These are phyloP conservation scores for Rhinogobius similis DNA, from an alignment of 2,113 vertebrate genomes.

Conservation along the genomic window DNA sequence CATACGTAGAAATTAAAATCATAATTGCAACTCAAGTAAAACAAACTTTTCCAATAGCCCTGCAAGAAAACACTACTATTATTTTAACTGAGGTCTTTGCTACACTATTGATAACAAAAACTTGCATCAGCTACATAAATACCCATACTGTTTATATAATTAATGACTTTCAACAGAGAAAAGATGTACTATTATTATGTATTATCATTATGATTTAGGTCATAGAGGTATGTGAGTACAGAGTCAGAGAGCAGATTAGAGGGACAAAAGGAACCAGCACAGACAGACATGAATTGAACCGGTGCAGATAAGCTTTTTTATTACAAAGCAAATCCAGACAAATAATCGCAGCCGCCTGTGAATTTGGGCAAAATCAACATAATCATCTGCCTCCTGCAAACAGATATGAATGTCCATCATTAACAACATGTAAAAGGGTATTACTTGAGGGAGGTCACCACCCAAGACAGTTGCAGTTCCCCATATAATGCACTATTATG, in stretches of 20 bases:
- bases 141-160: background rate
- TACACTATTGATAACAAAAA: background rate
- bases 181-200: background rate
- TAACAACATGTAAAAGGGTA: slow-evolving; percentile 32
- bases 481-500: background rate
- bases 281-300: slow-evolving; percentile 54
- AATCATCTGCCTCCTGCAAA: slow-evolving; percentile 51
- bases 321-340: slow-evolving; percentile 67
- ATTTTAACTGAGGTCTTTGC: background rate
- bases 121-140: background rate
- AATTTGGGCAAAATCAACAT: slow-evolving; percentile 70
- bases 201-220: background rate
- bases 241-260: slow-evolving; percentile 19
- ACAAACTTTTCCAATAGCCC: background rate
- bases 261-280: slow-evolving; percentile 30
- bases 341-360: slow-evolving; percentile 69
- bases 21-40: background rate
- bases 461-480: background rate
- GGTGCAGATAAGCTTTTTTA: slow-evolving; percentile 69
- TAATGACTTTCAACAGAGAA: background rate
- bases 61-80: background rate
- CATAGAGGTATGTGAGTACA: slow-evolving; percentile 6
- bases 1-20: background rate
- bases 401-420: slow-evolving; percentile 35
- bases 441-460: slow-evolving; percentile 20